phyloP scores from a whole-genome alignment of 2,113 vertebrate species.

The Phyllostomus discolor region DNA sequence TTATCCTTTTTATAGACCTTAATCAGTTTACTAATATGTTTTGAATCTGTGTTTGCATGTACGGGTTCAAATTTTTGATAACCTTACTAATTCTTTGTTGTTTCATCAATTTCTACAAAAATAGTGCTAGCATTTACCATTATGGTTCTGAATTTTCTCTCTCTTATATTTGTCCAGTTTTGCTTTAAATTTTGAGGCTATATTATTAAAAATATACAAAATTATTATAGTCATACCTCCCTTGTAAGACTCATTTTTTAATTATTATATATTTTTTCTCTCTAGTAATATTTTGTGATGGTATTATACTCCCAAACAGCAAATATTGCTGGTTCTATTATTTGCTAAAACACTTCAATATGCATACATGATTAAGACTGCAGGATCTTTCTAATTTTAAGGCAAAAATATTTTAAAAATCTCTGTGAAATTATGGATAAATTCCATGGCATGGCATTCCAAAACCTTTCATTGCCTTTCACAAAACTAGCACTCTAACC shows the following conservation, averaged over 20 bases:
- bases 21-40: not conserved
- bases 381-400: not conserved
- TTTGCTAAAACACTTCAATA: not conserved
- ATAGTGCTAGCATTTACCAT: not conserved
- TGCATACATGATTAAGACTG: not conserved
- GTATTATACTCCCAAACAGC: not conserved
- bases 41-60: not conserved
- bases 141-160: not conserved
- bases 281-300: not conserved
- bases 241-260: not conserved
- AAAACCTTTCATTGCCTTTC: not conserved
- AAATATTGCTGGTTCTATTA: not conserved
- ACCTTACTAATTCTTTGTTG: not conserved
- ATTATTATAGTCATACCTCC: not conserved
- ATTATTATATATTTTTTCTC: not conserved
- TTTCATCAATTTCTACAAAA: not conserved
- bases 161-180: not conserved
- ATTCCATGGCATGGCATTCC: not conserved
- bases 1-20: not conserved
- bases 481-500: not conserved
- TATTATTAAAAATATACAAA: not conserved
- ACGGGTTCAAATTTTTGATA: not conserved
- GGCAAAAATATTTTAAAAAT: not conserved
- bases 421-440: not conserved
- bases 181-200: not conserved